These are phyloP conservation scores for Sebastes fasciatus DNA, from an alignment of 2,113 vertebrate genomes.

Conservation along the genomic window DNA sequence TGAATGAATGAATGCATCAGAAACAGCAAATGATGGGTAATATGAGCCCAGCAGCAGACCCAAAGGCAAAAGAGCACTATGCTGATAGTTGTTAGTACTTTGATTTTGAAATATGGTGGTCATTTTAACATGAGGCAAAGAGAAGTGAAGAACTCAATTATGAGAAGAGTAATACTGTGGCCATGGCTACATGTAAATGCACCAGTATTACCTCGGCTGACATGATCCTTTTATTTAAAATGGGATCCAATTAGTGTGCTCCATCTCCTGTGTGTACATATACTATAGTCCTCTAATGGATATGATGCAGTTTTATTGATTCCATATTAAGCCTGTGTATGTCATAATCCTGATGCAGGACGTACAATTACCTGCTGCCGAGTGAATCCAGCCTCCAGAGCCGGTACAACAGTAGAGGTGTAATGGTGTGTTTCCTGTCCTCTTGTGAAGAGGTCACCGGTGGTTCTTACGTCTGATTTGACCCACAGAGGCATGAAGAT, in stretches of 20 bases:
- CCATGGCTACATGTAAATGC: not conserved
- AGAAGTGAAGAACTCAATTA: not conserved
- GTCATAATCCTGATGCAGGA: not conserved
- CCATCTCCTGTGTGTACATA: not conserved
- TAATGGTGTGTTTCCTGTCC: slow-evolving; percentile 16
- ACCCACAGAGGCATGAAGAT: not conserved
- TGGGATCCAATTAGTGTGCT: not conserved
- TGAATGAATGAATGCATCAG: not conserved
- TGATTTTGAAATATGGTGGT: slow-evolving; percentile 27
- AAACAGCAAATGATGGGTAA: not conserved
- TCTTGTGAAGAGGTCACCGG: slow-evolving; percentile 7
- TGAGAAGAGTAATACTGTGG: not conserved
- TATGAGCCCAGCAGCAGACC: not conserved
- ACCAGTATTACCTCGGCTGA: not conserved
- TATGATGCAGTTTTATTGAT: slow-evolving; percentile 22
- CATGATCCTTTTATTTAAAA: slow-evolving; percentile 18
- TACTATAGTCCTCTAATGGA: not conserved
- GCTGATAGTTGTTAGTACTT: not conserved
- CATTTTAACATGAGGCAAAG: not conserved
- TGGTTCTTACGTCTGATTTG: slow-evolving; percentile 31
- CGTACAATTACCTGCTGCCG: not conserved
- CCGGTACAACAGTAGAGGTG: not conserved
- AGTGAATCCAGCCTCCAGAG: too few relatives aligned
- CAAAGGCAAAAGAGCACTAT: not conserved
- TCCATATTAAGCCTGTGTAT: not conserved